Conservation (phyloP, 1,140 invertebrate species). For the Drosophila watanabei region DNA sequence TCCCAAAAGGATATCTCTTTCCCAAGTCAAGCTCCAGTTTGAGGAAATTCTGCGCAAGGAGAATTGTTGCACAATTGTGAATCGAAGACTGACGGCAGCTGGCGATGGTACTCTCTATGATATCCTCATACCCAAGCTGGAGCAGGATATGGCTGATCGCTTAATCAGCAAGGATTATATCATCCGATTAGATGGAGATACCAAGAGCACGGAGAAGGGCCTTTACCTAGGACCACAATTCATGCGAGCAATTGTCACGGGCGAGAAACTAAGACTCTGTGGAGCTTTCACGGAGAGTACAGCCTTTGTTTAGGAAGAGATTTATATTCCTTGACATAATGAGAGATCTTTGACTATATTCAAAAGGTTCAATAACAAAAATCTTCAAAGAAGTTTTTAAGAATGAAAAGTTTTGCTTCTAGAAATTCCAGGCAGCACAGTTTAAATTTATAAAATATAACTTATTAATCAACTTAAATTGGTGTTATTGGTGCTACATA, state of each 20-base stretch:
- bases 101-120: slow-evolving; percentile 57
- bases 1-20: slow-evolving; percentile 30
- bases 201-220: slow-evolving; percentile 52
- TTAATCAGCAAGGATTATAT: slow-evolving; percentile 81
- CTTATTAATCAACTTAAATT: slow-evolving; percentile 1
- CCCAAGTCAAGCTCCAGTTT: slow-evolving; percentile 65
- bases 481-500: slow-evolving; percentile 41
- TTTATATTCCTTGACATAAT: not conserved
- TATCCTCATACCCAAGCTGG: slow-evolving; percentile 55
- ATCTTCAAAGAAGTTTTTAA: slow-evolving; percentile 1
- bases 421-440: slow-evolving; percentile 8
- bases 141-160: slow-evolving; percentile 62
- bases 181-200: slow-evolving; percentile 68
- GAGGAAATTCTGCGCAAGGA: slow-evolving; percentile 67
- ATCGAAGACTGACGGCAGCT: slow-evolving; percentile 48
- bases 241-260: slow-evolving; percentile 77
- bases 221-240: slow-evolving; percentile 79
- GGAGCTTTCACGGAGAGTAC: slow-evolving; percentile 84
- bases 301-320: slow-evolving; percentile 60
- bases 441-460: not conserved
- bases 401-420: not conserved
- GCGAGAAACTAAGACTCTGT: slow-evolving; percentile 77
- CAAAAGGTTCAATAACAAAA: not conserved
- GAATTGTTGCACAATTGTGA: slow-evolving; percentile 67
- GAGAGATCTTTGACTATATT: not conserved